Percentiles rank a stretch among this genome's conserved stretches.
These are phyloP conservation scores for Procapra przewalskii DNA, from an alignment of 2,113 vertebrate species.

Conservation along the genomic window DNA sequence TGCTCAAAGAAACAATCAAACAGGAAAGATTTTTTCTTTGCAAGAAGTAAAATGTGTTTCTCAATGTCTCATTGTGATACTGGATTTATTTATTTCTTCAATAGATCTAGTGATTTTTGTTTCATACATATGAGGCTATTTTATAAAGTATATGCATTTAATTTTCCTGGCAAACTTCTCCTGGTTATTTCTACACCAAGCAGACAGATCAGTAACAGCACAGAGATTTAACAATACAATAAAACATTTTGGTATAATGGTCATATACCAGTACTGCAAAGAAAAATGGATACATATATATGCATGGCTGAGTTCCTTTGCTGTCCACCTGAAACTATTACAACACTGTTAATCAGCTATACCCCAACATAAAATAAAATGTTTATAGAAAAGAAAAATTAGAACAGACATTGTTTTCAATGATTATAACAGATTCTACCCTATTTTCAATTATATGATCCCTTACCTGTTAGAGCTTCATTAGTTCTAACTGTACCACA, in stretches of 20 bases:
- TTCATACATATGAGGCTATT: not conserved
- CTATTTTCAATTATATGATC: not conserved
- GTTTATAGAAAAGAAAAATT: not conserved
- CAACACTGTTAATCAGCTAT: not conserved
- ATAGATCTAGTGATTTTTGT: not conserved
- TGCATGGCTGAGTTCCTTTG: not conserved
- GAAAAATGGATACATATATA: not conserved
- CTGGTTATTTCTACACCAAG: not conserved
- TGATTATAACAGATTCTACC: not conserved
- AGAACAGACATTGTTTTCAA: not conserved
- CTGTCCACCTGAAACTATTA: not conserved
- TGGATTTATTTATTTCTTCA: not conserved
- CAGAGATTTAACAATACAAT: not conserved
- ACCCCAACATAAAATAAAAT: not conserved
- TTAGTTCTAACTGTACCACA: not conserved
- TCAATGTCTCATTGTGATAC: not conserved
- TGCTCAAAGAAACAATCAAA: not conserved
- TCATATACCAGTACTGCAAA: not conserved
- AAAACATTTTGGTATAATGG: not conserved
- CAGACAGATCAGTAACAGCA: not conserved
- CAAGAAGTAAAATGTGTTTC: not conserved
- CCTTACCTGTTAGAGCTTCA: not conserved
- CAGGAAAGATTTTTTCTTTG: not conserved
- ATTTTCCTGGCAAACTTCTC: not conserved
- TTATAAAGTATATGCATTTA: not conserved